Conservation (phyloP, 2,797 vertebrate species). For the Pangasius mekongensis region DNA sequence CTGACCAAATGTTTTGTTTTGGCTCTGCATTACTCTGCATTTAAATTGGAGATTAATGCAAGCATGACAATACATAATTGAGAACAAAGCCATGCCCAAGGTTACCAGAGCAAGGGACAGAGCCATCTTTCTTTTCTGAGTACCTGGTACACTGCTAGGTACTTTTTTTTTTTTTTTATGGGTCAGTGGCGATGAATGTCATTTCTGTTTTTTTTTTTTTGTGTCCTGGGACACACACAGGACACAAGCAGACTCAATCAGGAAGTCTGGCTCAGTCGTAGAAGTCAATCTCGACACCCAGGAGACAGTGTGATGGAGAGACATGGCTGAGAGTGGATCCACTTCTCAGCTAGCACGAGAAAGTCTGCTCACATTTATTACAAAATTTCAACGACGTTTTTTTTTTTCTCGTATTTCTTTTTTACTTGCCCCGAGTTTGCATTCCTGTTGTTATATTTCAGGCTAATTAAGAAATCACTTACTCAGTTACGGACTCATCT, state of each 20-base stretch:
- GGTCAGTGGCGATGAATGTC: not conserved
- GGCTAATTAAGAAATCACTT: conserved; percentile 22
- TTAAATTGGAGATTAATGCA: not conserved
- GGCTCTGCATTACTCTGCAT: not conserved
- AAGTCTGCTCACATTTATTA: not conserved
- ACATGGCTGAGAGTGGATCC: not conserved
- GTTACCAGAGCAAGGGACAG: not conserved
- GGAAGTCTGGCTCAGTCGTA: not conserved
- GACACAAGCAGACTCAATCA: conserved; percentile 8
- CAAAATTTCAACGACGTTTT: not conserved
- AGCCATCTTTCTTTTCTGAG: not conserved
- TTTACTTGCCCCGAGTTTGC: not conserved
- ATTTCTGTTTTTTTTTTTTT: not conserved
- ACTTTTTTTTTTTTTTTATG: not conserved
- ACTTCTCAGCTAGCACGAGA: not conserved
- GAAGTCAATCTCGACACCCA: not conserved
- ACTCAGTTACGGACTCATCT: not conserved
- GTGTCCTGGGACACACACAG: not conserved
- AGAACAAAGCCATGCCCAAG: not conserved
- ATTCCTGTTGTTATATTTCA: conserved; percentile 1
- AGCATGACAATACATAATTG: not conserved
- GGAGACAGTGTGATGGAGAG: not conserved
- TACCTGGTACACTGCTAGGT: not conserved
- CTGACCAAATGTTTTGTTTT: not conserved
- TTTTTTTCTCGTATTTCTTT: not conserved